Evolutionary conservation across 2,797 vertebrate species (phyloP).

Genomic region (Gallinago stenura): DNA sequence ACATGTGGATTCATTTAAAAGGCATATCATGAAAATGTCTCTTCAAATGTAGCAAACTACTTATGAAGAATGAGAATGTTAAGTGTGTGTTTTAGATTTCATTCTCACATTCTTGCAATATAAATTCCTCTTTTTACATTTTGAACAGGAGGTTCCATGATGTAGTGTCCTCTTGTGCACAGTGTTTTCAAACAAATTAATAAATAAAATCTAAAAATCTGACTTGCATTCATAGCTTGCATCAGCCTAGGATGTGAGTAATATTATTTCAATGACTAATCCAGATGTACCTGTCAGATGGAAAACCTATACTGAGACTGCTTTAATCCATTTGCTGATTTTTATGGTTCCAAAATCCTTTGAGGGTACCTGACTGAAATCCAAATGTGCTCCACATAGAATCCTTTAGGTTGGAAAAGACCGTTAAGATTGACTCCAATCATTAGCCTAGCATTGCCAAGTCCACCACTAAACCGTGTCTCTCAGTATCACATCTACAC

Average conservation of each 20-base stretch:
- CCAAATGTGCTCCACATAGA: neutral
- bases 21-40: neutral
- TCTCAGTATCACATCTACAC: neutral
- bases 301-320: neutral
- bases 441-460: neutral
- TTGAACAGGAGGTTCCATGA: neutral
- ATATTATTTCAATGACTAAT: neutral
- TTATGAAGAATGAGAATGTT: neutral
- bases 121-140: neutral
- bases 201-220: neutral
- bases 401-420: neutral
- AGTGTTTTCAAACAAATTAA: neutral
- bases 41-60: neutral
- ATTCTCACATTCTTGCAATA: neutral
- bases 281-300: neutral
- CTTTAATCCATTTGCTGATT: neutral
- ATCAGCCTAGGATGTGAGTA: neutral
- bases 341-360: neutral
- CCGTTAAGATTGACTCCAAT: neutral
- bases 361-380: constrained; percentile 9
- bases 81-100: rapidly evolving
- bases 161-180: neutral
- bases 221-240: neutral
- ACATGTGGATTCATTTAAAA: neutral
- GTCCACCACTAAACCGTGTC: neutral